A percentile compares a stretch with the other conserved stretches of the same genome.
Evolutionary conservation across 2,113 vertebrate genomes (phyloP).

Genomic region (Trogon melanurus): DNA sequence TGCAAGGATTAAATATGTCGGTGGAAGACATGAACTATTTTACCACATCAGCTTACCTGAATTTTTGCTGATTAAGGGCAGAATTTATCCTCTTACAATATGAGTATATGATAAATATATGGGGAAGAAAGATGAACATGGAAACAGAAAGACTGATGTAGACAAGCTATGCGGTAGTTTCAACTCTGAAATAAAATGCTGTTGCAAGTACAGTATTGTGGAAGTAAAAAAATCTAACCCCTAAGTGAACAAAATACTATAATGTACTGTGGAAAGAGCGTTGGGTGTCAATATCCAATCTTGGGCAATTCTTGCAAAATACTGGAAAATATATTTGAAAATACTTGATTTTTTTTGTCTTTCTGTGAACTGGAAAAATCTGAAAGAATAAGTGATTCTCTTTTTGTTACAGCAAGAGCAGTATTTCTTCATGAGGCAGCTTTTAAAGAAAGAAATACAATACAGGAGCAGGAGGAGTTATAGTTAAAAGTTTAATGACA

Average conservation of each 20-base stretch:
- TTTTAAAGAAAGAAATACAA: slow-evolving; percentile 38
- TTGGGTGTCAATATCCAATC: background rate
- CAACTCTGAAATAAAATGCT: background rate
- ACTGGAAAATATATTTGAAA: background rate
- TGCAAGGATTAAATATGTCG: background rate
- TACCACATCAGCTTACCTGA: background rate
- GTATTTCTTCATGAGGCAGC: background rate
- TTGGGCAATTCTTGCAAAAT: background rate
- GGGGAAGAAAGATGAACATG: background rate
- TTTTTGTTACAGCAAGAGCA: background rate
- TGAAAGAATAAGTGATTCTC: background rate
- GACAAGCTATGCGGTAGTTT: background rate
- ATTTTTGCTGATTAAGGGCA: background rate
- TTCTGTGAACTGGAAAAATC: background rate
- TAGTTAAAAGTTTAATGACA: slow-evolving; percentile 11
- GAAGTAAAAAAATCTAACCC: background rate
- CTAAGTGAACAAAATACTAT: background rate
- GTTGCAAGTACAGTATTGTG: background rate
- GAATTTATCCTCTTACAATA: background rate
- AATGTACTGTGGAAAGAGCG: background rate
- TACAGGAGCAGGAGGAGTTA: background rate
- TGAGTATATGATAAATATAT: background rate
- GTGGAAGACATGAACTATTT: background rate
- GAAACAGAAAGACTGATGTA: background rate
- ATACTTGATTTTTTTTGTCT: background rate